A percentile compares a stretch with the other conserved stretches of the same genome.
Evolutionary conservation across 35 echinoderm and acorn worm genomes (phyloP).

Genomic region (Lytechinus variegatus): DNA sequence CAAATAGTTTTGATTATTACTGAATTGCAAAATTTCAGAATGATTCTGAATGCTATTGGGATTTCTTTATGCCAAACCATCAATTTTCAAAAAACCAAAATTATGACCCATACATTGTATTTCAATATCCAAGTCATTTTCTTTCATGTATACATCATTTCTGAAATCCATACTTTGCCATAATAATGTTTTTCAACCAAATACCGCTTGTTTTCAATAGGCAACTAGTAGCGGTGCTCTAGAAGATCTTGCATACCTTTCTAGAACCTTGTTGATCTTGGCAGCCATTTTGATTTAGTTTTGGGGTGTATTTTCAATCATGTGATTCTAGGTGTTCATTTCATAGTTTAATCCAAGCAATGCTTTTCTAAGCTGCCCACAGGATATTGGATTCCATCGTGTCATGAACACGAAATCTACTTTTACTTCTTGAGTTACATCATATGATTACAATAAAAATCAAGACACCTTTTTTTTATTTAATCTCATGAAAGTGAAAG

Average conservation of each 20-base stretch:
- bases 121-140: too few relatives aligned
- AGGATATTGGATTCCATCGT: background rate
- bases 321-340: background rate
- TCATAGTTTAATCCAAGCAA: background rate
- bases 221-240: background rate
- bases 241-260: background rate
- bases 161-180: background rate
- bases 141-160: background rate
- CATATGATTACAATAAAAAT: background rate
- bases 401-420: background rate
- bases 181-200: background rate
- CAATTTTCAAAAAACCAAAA: too few relatives aligned
- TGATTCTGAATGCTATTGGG: too few relatives aligned
- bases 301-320: background rate
- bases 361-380: background rate
- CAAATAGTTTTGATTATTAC: too few relatives aligned
- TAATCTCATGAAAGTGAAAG: background rate
- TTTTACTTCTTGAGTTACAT: background rate
- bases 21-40: too few relatives aligned
- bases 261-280: background rate
- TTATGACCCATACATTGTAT: too few relatives aligned
- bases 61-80: too few relatives aligned
- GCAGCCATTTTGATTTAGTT: background rate
- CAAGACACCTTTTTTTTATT: background rate
- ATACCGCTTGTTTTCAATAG: background rate